Conservation (phyloP, 1,140 invertebrate species). For the Alviniconcha marisindica region DNA sequence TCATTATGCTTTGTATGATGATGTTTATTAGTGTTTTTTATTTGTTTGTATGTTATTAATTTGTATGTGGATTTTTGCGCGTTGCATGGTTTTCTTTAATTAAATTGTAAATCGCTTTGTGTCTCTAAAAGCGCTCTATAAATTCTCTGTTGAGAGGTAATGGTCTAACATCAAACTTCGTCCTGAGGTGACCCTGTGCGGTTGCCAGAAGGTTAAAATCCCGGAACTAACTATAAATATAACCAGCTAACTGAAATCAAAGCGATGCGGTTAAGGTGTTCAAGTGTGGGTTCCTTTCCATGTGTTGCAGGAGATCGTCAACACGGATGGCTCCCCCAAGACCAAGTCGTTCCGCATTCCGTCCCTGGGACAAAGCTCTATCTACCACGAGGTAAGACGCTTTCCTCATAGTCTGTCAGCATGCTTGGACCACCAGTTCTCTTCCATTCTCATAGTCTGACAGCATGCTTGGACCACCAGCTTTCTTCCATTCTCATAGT, state of each 20-base stretch:
- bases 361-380: conserved; percentile 89
- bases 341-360: conserved; percentile 91
- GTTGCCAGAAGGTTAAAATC: background rate
- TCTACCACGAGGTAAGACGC: conserved; percentile 90
- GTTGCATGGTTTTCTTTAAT: too few species aligned
- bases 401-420: background rate
- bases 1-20: too few species aligned
- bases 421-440: too few species aligned
- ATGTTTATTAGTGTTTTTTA: too few species aligned
- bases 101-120: too few species aligned
- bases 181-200: background rate
- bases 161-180: background rate
- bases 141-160: background rate
- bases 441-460: background rate
- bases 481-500: conserved; percentile 21
- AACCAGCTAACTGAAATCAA: background rate
- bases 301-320: conserved; percentile 81
- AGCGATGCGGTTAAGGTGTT: background rate
- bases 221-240: too few species aligned
- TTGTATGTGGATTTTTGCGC: too few species aligned
- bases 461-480: too few species aligned
- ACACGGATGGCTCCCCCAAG: conserved; percentile 86
- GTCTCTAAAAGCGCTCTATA: background rate
- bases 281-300: conserved; percentile 36
- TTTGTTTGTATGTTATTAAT: too few species aligned